Base-by-base conservation (phyloP, 2,113 vertebrate species). In the Trochalopteron elliotii region DNA sequence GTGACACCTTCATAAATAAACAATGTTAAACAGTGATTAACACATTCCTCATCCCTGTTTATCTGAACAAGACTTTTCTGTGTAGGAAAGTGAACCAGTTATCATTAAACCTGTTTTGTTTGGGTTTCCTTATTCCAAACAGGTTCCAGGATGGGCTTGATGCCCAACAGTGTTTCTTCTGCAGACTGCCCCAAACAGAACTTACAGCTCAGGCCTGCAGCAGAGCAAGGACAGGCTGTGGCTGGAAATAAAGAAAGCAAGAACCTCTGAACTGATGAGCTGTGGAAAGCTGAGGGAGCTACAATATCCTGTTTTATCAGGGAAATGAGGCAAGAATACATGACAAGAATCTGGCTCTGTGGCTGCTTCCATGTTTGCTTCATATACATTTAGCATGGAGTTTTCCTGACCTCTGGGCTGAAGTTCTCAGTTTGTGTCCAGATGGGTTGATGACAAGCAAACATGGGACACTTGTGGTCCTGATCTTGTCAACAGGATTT, bases 381-480 rank as follows among this genome's bases (percentile, higher is more conserved):
- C 39, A 42, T 33, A 14, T 14, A 50, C 0, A 0, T 75, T 67
- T 64, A 80, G 5, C 14, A 49, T 10, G 31, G 25, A 59, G 12
- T 16, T 52, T 35, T 74, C 28, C 52, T 69, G 13, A 21, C 15
- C 25, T 53, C n/a, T 76, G 37, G 30, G 18, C 8, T 83, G 67
- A 79, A 79, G 25, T 7, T n/a, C 19, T 8, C 30, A 31, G 5
- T 22, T 83, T 79, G 7, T 31, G 11, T 56, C 11, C 15, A 27
- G 53, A 31, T 25, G 12, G 7, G 12, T 1, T 59, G 55, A 63
- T 76, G 67, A 76, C 2, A 5, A 76, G 12, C 5, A 82, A 50
- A n/a, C 15, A 21, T 2, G 47, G 28, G 9, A 40, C 17, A 40
- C 5, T 5, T 14, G 9, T 13, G 5, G 39, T 82, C 15, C 33